These are phyloP conservation scores for Pelecanoides urinatrix DNA, from an alignment of 2,113 vertebrate species.

Conservation along the genomic window DNA sequence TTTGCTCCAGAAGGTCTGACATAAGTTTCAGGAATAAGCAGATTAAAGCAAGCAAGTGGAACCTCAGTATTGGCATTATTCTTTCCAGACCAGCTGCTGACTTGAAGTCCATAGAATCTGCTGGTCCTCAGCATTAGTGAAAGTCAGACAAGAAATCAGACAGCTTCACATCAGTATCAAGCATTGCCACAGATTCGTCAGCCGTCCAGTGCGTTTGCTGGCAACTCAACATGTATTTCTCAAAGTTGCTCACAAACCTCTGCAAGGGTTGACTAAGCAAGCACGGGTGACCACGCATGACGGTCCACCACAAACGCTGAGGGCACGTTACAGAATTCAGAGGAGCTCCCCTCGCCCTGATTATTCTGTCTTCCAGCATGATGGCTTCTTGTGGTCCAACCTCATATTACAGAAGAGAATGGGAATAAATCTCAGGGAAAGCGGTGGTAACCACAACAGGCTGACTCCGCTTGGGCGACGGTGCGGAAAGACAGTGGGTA, in stretches of 20 bases:
- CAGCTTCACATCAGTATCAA: background rate
- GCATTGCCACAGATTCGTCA: accelerated
- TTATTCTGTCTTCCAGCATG: background rate
- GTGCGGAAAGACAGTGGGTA: accelerated
- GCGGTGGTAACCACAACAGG: background rate
- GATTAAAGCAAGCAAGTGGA: background rate
- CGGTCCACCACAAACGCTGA: background rate
- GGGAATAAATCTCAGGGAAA: background rate
- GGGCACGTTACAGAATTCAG: background rate
- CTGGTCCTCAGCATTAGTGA: background rate
- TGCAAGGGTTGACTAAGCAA: background rate
- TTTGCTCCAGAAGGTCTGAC: background rate
- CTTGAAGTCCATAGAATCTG: background rate
- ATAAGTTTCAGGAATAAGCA: background rate
- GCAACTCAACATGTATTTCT: background rate
- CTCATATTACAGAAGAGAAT: background rate
- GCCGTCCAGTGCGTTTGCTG: background rate
- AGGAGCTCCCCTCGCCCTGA: background rate
- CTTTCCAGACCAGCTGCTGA: background rate
- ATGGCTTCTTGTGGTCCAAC: background rate
- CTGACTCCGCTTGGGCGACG: background rate
- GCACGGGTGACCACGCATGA: background rate
- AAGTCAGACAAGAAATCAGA: background rate
- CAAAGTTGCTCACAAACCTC: background rate
- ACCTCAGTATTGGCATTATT: background rate